Percentiles rank a stretch among this genome's conserved stretches.
Evolutionary conservation across 2,113 vertebrate genomes (phyloP).

Genomic region (Halichoeres trimaculatus): DNA sequence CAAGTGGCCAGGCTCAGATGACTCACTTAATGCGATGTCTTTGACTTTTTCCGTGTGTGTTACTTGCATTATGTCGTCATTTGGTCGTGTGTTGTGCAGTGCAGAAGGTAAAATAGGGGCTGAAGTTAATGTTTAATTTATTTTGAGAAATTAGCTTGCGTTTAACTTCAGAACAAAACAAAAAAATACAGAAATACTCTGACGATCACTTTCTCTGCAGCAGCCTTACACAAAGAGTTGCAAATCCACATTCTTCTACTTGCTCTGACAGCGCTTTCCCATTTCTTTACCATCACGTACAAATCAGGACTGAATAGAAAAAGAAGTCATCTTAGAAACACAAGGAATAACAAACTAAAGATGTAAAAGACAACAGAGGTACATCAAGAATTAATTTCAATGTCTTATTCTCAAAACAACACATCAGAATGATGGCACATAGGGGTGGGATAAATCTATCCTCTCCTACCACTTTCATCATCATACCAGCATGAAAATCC

Average conservation of each 20-base stretch:
- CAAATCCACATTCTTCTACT: background rate
- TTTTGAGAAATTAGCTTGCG: background rate
- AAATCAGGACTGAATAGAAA: background rate
- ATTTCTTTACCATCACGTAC: background rate
- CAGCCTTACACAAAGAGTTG: too few relatives aligned
- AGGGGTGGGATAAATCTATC: background rate
- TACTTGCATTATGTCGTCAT: background rate
- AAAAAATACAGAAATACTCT: background rate
- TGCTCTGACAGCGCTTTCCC: too few relatives aligned
- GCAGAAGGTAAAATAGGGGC: background rate
- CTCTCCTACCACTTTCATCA: slow-evolving; percentile 1
- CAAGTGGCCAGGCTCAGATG: slow-evolving; percentile 1
- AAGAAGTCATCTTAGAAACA: background rate
- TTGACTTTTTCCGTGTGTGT: slow-evolving; percentile 9
- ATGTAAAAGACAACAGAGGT: background rate
- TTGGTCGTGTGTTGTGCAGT: background rate
- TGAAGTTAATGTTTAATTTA: too few relatives aligned
- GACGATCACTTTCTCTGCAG: background rate
- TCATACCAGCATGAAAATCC: slow-evolving; percentile 41
- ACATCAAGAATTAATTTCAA: background rate
- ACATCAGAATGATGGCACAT: background rate
- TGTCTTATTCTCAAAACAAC: background rate
- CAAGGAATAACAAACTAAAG: background rate
- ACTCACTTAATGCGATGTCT: slow-evolving; percentile 10
- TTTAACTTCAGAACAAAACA: background rate